Evolutionary conservation across 2,113 vertebrate genomes (phyloP).

Genomic region (Tricholaema leucomelas): DNA sequence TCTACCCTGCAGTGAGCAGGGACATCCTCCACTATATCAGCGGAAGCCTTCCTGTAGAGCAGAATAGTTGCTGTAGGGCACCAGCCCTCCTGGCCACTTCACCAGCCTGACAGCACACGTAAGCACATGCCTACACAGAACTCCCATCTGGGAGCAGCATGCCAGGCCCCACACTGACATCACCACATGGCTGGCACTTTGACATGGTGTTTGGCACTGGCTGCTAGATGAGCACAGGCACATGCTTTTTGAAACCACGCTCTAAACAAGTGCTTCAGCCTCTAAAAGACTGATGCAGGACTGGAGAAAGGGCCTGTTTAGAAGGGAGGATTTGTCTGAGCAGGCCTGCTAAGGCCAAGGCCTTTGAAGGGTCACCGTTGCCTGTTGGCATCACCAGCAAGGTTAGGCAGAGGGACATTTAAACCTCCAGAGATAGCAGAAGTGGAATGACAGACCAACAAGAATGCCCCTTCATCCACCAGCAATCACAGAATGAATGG

Average conservation of each 20-base stretch:
- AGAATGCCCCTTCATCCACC: neutral
- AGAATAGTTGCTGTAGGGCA: accelerated
- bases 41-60: neutral
- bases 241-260: neutral
- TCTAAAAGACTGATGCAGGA: neutral
- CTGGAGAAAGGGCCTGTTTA: neutral
- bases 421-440: neutral
- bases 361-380: neutral
- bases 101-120: neutral
- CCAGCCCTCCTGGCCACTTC: neutral
- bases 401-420: neutral
- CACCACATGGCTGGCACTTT: neutral
- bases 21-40: neutral
- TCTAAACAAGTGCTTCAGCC: neutral
- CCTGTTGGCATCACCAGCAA: neutral
- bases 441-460: neutral
- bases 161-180: neutral
- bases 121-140: accelerated
- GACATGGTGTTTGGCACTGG: accelerated
- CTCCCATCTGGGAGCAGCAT: neutral
- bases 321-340: neutral
- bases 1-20: neutral
- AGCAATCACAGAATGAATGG: too few relatives aligned
- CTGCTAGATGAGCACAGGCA: neutral
- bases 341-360: accelerated